These are phyloP conservation scores for Spodoptera litura DNA, from an alignment of 1,140 invertebrate species.

Conservation along the genomic window DNA sequence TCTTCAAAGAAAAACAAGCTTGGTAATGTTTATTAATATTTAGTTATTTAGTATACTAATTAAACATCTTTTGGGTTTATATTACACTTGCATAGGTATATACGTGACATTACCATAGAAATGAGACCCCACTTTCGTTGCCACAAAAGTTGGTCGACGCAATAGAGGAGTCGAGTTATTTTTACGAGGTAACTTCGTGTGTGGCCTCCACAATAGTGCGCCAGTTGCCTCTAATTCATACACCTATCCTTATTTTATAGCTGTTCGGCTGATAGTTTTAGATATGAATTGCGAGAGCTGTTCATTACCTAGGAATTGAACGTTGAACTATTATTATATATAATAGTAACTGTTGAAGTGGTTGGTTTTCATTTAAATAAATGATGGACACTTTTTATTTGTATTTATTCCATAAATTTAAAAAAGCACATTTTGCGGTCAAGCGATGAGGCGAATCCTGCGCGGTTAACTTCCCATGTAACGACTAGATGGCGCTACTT, in stretches of 20 bases:
- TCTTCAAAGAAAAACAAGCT: no score
- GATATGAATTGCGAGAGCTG: neutral
- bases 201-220: constrained; percentile 41
- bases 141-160: constrained; percentile 39
- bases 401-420: no score
- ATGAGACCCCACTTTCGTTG: constrained; percentile 38
- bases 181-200: constrained; percentile 50
- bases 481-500: no score
- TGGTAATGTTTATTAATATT: no score
- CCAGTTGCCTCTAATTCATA: constrained; percentile 46
- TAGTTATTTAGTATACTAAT: no score
- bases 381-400: no score
- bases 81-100: constrained; percentile 22
- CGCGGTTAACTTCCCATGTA: no score
- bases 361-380: no score
- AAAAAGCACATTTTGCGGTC: no score
- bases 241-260: constrained; percentile 37
- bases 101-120: constrained; percentile 41
- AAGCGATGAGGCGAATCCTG: no score
- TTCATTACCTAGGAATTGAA: neutral
- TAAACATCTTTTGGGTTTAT: constrained; percentile 7
- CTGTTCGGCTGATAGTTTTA: constrained; percentile 26
- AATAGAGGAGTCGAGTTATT: constrained; percentile 49
- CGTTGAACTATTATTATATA: no score
- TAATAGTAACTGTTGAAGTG: no score